Evolutionary conservation across 2,113 vertebrate genomes (phyloP), one percentile per base, ranked within the genome.

Genomic region (Carassius auratus): DNA sequence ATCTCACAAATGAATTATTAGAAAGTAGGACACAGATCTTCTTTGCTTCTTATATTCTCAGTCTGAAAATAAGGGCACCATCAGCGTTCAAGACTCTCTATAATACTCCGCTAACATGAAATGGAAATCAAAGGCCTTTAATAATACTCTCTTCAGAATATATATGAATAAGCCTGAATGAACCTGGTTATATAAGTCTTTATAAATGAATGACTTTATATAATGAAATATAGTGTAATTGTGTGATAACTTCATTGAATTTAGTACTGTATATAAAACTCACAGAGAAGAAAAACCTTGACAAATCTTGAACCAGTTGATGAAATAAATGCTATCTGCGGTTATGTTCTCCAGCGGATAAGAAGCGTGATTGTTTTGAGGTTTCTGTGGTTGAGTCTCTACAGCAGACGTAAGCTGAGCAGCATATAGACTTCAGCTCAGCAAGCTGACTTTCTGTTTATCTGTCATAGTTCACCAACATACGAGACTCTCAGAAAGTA

Each of bases 21-120:
- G 30, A 87, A 92, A 91, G 64, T 90, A 85, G 91, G 91, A 84
- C 92, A 76, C 84, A 73, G 1, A 83, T 84, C 79, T 48, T 66
- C 42, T 76, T 87, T 86, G 83, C 75, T 61, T 77, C 76, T 30
- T 77, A 86, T 52, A 87, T 90, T 89, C 61, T 38, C 61, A 77
- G 1, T 84, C 82, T 74, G 81, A 76, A 90, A 92, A 48, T 57
- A 83, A 92, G 88, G 90, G 14, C 89, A 91, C 74, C 71, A 86
- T 76, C 76, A 79, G 33, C 71, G 42, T 36, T 42, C 21, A n/a
- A 21, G 50, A 7, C 66, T 61, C 10, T 33, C 30, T 50, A 75
- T 6, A 19, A 19, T 64, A 64, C 7, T 21, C 66, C 8, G 26
- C 30, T 17, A 23, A 48, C 42, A 48, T 74, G 38, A 48, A 74